Base-by-base conservation (phyloP, 2,888 invertebrate genomes). In the Cordilura impudica region DNA sequence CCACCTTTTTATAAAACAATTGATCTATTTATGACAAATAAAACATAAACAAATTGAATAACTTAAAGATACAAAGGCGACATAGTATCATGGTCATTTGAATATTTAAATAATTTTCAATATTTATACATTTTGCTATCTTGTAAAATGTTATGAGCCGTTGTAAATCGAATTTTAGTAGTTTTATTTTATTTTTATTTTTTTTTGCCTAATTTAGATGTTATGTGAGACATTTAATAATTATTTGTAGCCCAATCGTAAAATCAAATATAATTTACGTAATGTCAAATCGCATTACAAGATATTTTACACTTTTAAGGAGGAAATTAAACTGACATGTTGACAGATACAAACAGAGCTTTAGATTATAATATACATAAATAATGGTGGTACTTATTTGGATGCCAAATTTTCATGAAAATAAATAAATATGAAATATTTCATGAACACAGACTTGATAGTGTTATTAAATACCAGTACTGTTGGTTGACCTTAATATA, bases 251-350 rank as follows among this genome's bases (percentile, higher is more conserved):
- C n/a, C 18, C 29, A 29, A 43, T 23, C 43, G 53, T 18, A 51
- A 18, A 31, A 29, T 63, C 35, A 26, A 54, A 51, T 67, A 45
- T 8, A 56, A 58, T 43, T 21, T 43, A 31, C 16, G 35, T 49
- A 18, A 43, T 31, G 43, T 58, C 51, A 43, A 54, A 29, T 63
- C 19, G 56, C 21, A 63, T 69, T 73, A 58, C 43, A 67, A 53
- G 61, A 49, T 19, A 54, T 56, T 61, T 78, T 61, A 49, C 29
- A 60, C 47, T 47, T 54, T 65, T 16, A 29, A 51, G 80, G 70
- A 76, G 78, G 78, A 78, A 75, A 76, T 72, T 53, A 70, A 81
- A 73, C 76, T 78, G 81, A 73, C 75, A 73, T 61, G 39, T 71
- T 82, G 75, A 75, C 65, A 75, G 71, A 47, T 53, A 72, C 35